Evolutionary conservation across 2,888 invertebrate genomes (phyloP).

Genomic region (Agonum fuliginosum): DNA sequence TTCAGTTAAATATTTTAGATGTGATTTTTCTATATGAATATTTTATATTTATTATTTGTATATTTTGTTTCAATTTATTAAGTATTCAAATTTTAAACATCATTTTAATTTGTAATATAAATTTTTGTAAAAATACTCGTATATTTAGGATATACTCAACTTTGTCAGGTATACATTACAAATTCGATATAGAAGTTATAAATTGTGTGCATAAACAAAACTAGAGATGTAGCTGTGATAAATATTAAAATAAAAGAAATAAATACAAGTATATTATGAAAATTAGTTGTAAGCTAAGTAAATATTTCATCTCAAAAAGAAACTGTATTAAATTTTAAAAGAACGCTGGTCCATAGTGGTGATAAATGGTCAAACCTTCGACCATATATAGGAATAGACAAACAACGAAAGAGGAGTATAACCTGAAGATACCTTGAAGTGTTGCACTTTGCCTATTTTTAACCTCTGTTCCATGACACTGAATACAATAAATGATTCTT

Average conservation of each 20-base stretch:
- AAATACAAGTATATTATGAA: neutral
- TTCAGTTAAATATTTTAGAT: conserved; percentile 19
- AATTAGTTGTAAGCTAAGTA: too few relatives aligned
- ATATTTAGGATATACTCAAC: conserved; percentile 32
- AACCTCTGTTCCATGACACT: too few relatives aligned
- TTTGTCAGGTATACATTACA: conserved; percentile 52
- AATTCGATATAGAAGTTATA: conserved; percentile 40
- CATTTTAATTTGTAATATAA: conserved; percentile 20
- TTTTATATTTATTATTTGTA: conserved; percentile 46
- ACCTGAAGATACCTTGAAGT: too few relatives aligned
- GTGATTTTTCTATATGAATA: conserved; percentile 7
- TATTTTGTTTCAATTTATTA: conserved; percentile 25
- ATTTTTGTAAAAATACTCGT: conserved; percentile 48
- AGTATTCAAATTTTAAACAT: conserved; percentile 19
- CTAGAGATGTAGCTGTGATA: conserved; percentile 58
- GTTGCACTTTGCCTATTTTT: too few relatives aligned
- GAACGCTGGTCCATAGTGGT: too few relatives aligned
- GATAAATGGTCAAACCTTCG: too few relatives aligned
- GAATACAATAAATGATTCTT: too few relatives aligned
- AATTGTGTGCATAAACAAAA: conserved; percentile 53
- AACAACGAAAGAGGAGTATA: too few relatives aligned
- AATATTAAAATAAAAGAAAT: conserved; percentile 48
- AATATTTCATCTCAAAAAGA: too few relatives aligned
- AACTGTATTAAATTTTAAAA: too few relatives aligned
- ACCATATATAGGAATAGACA: too few relatives aligned